Evolutionary conservation across 2,888 invertebrate species (phyloP).

Genomic region (Cataglyphis livida): DNA sequence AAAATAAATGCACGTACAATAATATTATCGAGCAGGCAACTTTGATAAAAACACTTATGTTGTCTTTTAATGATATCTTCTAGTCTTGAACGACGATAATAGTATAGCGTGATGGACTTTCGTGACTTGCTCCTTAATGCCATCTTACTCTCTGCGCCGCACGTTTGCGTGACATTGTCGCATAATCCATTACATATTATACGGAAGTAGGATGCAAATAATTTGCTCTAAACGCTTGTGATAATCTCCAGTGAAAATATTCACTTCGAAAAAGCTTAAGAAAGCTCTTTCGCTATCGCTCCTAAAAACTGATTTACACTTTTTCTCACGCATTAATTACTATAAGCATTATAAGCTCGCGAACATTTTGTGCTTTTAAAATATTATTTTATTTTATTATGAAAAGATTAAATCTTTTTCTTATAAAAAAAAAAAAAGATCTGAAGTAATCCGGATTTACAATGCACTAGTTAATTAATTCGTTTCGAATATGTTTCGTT

Average conservation of each 20-base stretch:
- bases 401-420: neutral
- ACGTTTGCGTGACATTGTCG: conserved; percentile 49
- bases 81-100: conserved; percentile 33
- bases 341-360: neutral
- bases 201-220: conserved; percentile 49
- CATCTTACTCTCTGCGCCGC: conserved; percentile 34
- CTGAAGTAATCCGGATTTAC: neutral
- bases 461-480: neutral
- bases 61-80: conserved; percentile 43
- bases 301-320: neutral
- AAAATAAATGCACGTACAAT: conserved; percentile 7
- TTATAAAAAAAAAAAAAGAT: neutral
- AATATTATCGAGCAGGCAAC: neutral
- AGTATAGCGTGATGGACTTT: conserved; percentile 43
- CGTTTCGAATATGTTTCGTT: neutral
- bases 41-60: conserved; percentile 40
- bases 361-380: conserved; percentile 3
- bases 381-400: neutral
- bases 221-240: conserved; percentile 37
- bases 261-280: conserved; percentile 33
- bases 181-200: conserved; percentile 54
- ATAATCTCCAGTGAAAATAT: conserved; percentile 39
- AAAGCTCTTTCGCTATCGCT: conserved; percentile 16
- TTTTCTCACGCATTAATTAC: neutral
- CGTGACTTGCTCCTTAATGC: conserved; percentile 46